Base-by-base conservation (phyloP, 2,888 invertebrate species). In the Eurois occulta region DNA sequence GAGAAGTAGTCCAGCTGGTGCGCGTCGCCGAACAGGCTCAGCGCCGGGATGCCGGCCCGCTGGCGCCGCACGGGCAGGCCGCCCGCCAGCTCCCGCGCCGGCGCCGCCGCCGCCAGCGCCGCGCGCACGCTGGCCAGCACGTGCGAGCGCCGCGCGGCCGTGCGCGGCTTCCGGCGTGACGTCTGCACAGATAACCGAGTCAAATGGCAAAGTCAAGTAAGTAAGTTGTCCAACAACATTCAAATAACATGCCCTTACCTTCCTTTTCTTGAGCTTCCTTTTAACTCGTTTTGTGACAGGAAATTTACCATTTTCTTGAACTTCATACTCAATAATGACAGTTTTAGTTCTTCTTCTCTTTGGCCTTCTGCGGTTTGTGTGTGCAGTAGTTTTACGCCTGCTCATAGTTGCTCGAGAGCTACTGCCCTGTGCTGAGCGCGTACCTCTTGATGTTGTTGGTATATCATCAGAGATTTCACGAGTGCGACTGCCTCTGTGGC, bases 1-100 rank as follows among this genome's bases (percentile, higher is more conserved):
- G 97, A 95, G 93, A 98, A 98, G 92, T 98, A 98, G 85, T 98
- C 98, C 72, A 99, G 95, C 83, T 98, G 97, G 90, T 98, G 97
- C 69, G 97, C 95, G 85, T 96, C 94, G 18, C 98, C 98, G 91
- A 98, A 98, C 52, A 98, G 93, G 81, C 92, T 93, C 67, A 96
- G 93, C 55, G 94, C 69, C 11, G 94, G 92, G 65, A 93, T 86
- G 77, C 92, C 93, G 74, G 93, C 93, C 64, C 91, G 88, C 41
- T 83, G 88, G 18, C 93, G 89, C 18, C 83, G 90, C 70, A 75
- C 72, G 32, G 85, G 35, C 74, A 91, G 88, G 3, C 6, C 24
- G 48, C 48, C 81, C 7, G 38, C 38, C 38, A 38, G 38, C 38
- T 38, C 95, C 71, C 95, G 94, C 85, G 96, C 96, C 96, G 84